These are phyloP conservation scores for Bergia puertoricense DNA, from an alignment of 92 coral and sea anemone genomes.

Conservation along the genomic window DNA sequence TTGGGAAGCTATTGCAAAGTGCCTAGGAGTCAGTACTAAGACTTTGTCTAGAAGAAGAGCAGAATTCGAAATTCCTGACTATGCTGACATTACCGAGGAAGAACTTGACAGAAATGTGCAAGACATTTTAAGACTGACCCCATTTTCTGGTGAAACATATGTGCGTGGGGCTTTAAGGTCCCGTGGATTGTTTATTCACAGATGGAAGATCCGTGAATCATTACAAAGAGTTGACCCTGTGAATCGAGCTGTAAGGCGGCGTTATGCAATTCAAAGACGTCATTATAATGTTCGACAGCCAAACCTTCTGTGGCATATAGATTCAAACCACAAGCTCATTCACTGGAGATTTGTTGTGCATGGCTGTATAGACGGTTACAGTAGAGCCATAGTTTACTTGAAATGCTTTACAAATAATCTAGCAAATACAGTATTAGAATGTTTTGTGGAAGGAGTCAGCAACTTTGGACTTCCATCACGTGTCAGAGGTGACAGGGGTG, in stretches of 20 bases:
- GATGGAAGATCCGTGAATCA: slow-evolving; percentile 43
- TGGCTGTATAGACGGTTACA: slow-evolving; percentile 40
- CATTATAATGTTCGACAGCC: slow-evolving; percentile 32
- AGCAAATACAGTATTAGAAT: slow-evolving; percentile 24
- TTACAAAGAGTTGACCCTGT: slow-evolving; percentile 47
- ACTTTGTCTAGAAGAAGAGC: slow-evolving; percentile 45
- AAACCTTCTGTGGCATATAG: slow-evolving; percentile 36
- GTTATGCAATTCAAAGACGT: slow-evolving; percentile 45
- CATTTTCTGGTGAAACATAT: slow-evolving; percentile 56
- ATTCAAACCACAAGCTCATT: slow-evolving; percentile 36
- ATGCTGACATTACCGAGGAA: too few species aligned
- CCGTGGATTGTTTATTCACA: slow-evolving; percentile 39
- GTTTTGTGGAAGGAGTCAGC: not conserved
- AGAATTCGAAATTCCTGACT: slow-evolving; percentile 21
- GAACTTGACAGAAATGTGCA: too few species aligned
- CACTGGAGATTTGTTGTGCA: slow-evolving; percentile 43
- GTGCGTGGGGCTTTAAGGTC: slow-evolving; percentile 48
- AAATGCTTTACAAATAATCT: slow-evolving; percentile 22
- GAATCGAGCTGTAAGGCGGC: slow-evolving; percentile 45
- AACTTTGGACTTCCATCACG: too few species aligned
- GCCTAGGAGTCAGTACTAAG: slow-evolving; percentile 42
- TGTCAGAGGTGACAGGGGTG: too few species aligned
- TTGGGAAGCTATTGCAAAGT: slow-evolving; percentile 37
- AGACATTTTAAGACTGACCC: slow-evolving; percentile 46
- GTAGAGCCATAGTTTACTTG: slow-evolving; percentile 24